Percentiles rank a stretch among this genome's conserved stretches.
Conservation (phyloP, 2,113 vertebrate genomes). For the Gasterosteus aculeatus region DNA sequence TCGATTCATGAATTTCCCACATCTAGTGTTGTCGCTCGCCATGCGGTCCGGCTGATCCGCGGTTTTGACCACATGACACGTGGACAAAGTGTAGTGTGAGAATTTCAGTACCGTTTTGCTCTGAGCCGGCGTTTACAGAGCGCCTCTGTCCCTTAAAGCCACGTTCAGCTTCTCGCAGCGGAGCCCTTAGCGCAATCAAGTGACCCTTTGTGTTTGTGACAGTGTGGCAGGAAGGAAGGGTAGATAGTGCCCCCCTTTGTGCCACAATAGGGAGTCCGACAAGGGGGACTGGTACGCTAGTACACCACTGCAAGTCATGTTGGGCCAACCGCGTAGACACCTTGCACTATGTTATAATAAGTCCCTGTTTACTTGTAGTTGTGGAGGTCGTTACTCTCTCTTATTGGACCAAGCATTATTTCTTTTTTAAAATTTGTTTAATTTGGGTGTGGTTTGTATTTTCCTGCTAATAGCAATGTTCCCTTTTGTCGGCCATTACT, state of each 20-base stretch:
- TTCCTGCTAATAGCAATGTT: neutral
- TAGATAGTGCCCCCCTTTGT: slow-evolving; percentile 56
- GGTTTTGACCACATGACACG: slow-evolving; percentile 40
- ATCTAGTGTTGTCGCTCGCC: slow-evolving; percentile 16
- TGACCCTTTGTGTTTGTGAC: slow-evolving; percentile 60
- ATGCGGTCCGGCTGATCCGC: slow-evolving; percentile 12
- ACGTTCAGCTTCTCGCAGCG: slow-evolving; percentile 54
- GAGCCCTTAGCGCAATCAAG: slow-evolving; percentile 65
- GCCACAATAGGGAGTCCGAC: slow-evolving; percentile 27
- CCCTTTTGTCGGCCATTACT: neutral
- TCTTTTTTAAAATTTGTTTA: neutral
- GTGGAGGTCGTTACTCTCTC: neutral
- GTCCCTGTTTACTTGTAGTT: slow-evolving; percentile 17
- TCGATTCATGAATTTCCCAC: slow-evolving; percentile 17
- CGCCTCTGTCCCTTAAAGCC: slow-evolving; percentile 63
- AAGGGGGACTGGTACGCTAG: slow-evolving; percentile 46
- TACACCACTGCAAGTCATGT: slow-evolving; percentile 7
- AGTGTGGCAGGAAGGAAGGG: slow-evolving; percentile 55
- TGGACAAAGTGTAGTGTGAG: slow-evolving; percentile 44
- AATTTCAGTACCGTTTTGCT: slow-evolving; percentile 45
- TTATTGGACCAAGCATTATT: neutral
- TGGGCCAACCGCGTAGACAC: neutral
- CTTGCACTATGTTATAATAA: slow-evolving; percentile 10
- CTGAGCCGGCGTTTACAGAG: slow-evolving; percentile 59
- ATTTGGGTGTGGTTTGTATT: neutral